Percentiles rank a stretch among this genome's conserved stretches.
Conservation (phyloP, 2,888 invertebrate species). For the Scrobipalpa costella region DNA sequence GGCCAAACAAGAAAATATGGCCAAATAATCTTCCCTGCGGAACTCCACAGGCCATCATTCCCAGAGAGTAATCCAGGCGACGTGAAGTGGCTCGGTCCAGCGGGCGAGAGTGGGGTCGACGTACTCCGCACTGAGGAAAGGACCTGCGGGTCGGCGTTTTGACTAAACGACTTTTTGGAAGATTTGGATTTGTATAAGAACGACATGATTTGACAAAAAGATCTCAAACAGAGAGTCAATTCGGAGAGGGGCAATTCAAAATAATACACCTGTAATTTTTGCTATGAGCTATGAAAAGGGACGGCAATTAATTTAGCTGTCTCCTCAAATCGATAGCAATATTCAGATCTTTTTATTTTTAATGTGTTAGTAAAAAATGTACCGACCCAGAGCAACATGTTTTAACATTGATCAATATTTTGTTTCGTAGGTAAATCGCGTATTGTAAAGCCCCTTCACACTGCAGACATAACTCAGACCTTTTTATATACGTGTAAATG, state of each 20-base stretch:
- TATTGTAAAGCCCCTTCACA: constrained; percentile 28
- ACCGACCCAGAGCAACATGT: too few relatives aligned
- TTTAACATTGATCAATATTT: not conserved
- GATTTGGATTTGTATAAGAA: too few relatives aligned
- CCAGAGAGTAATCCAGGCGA: constrained; percentile 34
- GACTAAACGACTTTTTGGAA: constrained; percentile 41
- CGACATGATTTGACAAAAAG: too few relatives aligned
- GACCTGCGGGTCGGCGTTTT: constrained; percentile 44
- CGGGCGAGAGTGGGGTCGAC: constrained; percentile 47
- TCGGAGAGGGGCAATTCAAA: too few relatives aligned
- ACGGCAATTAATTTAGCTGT: too few relatives aligned
- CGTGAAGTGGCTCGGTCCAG: constrained; percentile 37
- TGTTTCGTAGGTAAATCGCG: constrained; percentile 31
- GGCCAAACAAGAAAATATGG: not conserved
- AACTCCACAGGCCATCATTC: constrained; percentile 14
- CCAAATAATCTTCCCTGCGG: not conserved
- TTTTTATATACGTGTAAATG: constrained; percentile 40
- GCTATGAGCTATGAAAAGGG: too few relatives aligned
- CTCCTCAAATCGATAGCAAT: too few relatives aligned
- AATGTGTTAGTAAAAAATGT: too few relatives aligned
- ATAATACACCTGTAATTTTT: too few relatives aligned
- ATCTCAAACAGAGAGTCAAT: not conserved
- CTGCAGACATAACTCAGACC: constrained; percentile 30
- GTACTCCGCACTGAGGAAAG: constrained; percentile 54
- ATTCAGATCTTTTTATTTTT: too few relatives aligned